Base-by-base conservation (phyloP, 2,888 invertebrate genomes). In the Monoplex corrugatus region DNA sequence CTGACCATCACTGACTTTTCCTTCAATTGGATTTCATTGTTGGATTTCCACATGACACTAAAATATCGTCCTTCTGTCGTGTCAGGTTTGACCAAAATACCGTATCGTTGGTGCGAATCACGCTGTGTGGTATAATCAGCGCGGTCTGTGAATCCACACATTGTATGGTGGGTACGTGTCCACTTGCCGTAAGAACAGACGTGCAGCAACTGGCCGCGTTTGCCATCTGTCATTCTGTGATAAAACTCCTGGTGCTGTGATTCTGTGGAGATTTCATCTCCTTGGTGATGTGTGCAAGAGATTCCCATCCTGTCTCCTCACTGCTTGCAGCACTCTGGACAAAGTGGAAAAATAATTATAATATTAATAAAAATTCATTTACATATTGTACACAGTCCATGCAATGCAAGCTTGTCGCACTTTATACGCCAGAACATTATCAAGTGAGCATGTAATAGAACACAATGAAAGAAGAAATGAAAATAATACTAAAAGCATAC, bases 31-130 rank as follows among this genome's bases (percentile, higher is more conserved):
- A 93, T 72, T 84, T 93, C 92, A 28, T 90, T 91, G 63, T 91
- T 91, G 43, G 89, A 89, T 43, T 91, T 92, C 80, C 92, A 91
- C 40, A 84, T 89, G 2, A 92, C 90, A 72, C 89, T 87, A 35
- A 93, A 89, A 75, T 91, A 93, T 16, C 93, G 82, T 0, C 94
- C 94, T 78, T 93, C 91, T 1, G 92, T 92, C 16, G 91, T 92
- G 83, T 94, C 94, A 0, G 94, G 93, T 87, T 93, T 92, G 19
- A 92, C 93, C 1, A 93, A 89, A 16, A 93, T 91, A 16, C 94
- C 93, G 87, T 91, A 91, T 1, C 92, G 90, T 38, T 90, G 89
- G 45, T 92, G 89, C 16, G 92, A 87, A 35, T 92, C 93, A 19
- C 92, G 87, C 43, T 89, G 88, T 2, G 92, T 92, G 13, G 90